A percentile compares a stretch with the other conserved stretches of the same genome.
These are phyloP conservation scores for Myzus persicae DNA, from an alignment of 1,140 invertebrate genomes.

Conservation along the genomic window DNA sequence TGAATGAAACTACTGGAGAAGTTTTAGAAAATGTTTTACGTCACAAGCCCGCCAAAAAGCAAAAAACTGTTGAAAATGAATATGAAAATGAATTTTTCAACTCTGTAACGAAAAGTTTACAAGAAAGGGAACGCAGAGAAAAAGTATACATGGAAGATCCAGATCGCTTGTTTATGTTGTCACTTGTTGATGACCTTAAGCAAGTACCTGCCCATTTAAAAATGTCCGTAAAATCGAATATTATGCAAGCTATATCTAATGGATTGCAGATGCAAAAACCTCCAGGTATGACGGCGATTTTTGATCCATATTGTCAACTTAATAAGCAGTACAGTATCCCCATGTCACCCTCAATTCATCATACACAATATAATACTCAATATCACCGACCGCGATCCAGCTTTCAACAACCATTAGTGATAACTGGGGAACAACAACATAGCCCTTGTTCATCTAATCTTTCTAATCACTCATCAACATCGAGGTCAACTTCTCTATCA, in stretches of 20 bases:
- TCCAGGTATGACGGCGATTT: not conserved
- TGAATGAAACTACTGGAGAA: not conserved
- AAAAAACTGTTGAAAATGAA: conserved; percentile 24
- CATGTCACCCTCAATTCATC: not conserved
- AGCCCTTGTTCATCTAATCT: not conserved
- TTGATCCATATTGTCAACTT: conserved; percentile 26
- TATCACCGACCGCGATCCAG: not conserved
- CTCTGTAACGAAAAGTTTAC: conserved; percentile 9
- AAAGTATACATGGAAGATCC: conserved; percentile 29
- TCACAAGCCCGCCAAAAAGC: not conserved
- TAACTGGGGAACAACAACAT: not conserved
- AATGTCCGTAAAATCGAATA: conserved; percentile 40
- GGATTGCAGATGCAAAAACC: not conserved
- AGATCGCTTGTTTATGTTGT: conserved; percentile 48
- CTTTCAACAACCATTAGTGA: conserved; percentile 1
- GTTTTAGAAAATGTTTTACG: conserved; percentile 14
- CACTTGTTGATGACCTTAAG: conserved; percentile 19
- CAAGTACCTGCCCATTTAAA: conserved; percentile 37
- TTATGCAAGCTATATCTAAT: conserved; percentile 44
- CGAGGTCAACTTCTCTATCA: not conserved
- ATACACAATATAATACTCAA: not conserved
- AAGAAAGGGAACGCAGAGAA: conserved; percentile 20
- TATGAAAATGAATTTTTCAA: not conserved
- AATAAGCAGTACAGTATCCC: conserved; percentile 14
- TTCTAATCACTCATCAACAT: not conserved